Base-by-base conservation (phyloP, 2,888 invertebrate genomes). In the Bhutanitis thaidina region DNA sequence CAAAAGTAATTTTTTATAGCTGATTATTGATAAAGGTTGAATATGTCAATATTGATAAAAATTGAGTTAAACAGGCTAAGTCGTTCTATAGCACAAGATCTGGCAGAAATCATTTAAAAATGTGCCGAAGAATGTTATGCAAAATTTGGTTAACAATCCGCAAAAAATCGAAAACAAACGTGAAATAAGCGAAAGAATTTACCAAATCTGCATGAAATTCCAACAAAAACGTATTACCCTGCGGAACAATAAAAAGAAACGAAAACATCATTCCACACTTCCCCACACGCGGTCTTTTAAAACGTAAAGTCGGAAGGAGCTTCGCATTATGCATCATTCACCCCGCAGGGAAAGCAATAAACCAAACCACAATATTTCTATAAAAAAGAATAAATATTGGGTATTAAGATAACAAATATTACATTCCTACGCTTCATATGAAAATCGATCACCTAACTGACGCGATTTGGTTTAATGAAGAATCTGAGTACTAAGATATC, bases 221-320 rank as follows among this genome's bases (percentile, higher is more conserved):
- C 32, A 46, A 40, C 45, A 41, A 51, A 52, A 47, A 29, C 30
- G 37, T 53, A 67, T 69, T 69, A 69, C 74, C 72, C 72, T 50
- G 56, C 58, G 67, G 72, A 64, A 67, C 68, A 67, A 73, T 74
- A 74, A 72, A 67, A 69, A 57, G 61, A 61, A 67, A 64, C 55
- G 59, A 61, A 69, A 70, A 72, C 70, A 71, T 68, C 64, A 71
- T 72, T 72, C 68, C 69, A 70, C 74, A 74, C 73, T 73, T 69
- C 70, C 71, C 71, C 61, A 63, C 61, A 66, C 68, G 63, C 59
- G 58, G 61, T 59, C 59, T 61, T 60, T 61, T 55, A 61, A 61
- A 69, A 67, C 65, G 65, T 61, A 58, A 62, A 65, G 56, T 62
- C 66, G 61, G 59, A 60, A 64, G 60, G 51, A 57, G 55, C 40